Evolutionary conservation across 1,140 invertebrate species (phyloP).

Genomic region (Gryon sp.): DNA sequence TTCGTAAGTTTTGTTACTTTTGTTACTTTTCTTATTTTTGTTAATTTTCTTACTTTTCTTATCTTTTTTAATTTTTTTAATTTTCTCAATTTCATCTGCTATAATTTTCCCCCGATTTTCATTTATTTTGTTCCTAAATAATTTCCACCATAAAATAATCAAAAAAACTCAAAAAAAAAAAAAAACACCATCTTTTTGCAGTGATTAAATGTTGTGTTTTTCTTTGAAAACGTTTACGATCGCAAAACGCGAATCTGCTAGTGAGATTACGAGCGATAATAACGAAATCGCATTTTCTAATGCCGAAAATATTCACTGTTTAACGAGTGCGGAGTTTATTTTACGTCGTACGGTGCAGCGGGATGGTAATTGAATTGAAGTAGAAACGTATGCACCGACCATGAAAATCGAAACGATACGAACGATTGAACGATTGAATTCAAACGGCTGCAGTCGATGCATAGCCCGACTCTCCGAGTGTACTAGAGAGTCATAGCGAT

Average conservation of each 20-base stretch:
- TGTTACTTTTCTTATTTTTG: too few relatives aligned
- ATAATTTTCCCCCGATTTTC: too few relatives aligned
- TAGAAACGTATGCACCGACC: constrained; percentile 54
- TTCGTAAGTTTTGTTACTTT: too few relatives aligned
- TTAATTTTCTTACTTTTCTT: too few relatives aligned
- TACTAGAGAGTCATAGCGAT: constrained; percentile 37
- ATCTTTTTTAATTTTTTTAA: too few relatives aligned
- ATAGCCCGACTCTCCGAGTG: not conserved
- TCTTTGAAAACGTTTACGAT: not conserved
- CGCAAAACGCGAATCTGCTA: constrained; percentile 2
- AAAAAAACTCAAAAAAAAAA: too few relatives aligned
- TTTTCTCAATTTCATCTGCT: too few relatives aligned
- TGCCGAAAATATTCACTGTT: constrained; percentile 32
- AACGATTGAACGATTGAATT: constrained; percentile 54
- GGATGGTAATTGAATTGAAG: constrained; percentile 52
- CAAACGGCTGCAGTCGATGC: constrained; percentile 25
- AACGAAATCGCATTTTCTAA: constrained; percentile 28
- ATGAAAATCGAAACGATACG: constrained; percentile 59
- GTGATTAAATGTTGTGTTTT: too few relatives aligned
- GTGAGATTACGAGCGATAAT: constrained; percentile 17
- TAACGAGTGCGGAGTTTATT: constrained; percentile 38
- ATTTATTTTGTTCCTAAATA: too few relatives aligned
- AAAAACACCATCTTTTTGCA: not conserved
- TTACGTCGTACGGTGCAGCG: constrained; percentile 13
- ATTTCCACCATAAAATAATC: too few relatives aligned